These are phyloP conservation scores for Drosophila elegans DNA, from an alignment of 1,140 invertebrate species.

Conservation along the genomic window DNA sequence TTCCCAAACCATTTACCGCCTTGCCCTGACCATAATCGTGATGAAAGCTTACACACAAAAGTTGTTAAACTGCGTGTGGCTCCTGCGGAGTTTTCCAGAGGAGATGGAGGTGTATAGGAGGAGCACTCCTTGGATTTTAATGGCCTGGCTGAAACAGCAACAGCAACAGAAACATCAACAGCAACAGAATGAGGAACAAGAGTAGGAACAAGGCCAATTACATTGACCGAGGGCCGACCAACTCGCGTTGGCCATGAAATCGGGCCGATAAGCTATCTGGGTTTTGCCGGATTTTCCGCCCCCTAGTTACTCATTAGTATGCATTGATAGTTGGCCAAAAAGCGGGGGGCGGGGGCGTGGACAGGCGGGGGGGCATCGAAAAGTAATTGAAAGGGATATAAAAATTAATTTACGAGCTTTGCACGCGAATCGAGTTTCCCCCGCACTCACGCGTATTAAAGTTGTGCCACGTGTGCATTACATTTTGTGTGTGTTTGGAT, in stretches of 20 bases:
- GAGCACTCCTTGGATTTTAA: conserved; percentile 24
- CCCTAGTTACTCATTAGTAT: conserved; percentile 61
- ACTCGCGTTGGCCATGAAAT: conserved; percentile 13
- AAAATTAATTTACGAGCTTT: conserved; percentile 71
- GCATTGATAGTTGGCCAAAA: conserved; percentile 53
- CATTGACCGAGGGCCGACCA: conserved; percentile 20
- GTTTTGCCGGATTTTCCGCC: neutral
- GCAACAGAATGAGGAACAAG: neutral
- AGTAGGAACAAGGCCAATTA: conserved; percentile 24
- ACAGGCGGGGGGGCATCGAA: conserved; percentile 24
- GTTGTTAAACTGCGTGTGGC: conserved; percentile 31
- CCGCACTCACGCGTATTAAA: neutral
- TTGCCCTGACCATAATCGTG: conserved; percentile 15
- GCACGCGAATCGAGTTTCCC: conserved; percentile 32
- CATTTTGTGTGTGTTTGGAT: neutral
- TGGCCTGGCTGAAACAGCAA: conserved; percentile 6
- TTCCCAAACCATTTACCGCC: neutral
- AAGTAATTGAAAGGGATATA: conserved; percentile 70
- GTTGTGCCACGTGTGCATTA: neutral
- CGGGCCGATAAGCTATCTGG: conserved; percentile 31
- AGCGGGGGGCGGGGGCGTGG: neutral
- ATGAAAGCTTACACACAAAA: conserved; percentile 43
- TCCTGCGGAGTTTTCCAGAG: conserved; percentile 11
- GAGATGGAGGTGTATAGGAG: neutral
- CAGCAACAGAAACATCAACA: neutral